Percentiles rank a stretch among this genome's conserved stretches.
phyloP scores from a whole-genome alignment of 1,140 invertebrate species.

The Chymomyza costata region DNA sequence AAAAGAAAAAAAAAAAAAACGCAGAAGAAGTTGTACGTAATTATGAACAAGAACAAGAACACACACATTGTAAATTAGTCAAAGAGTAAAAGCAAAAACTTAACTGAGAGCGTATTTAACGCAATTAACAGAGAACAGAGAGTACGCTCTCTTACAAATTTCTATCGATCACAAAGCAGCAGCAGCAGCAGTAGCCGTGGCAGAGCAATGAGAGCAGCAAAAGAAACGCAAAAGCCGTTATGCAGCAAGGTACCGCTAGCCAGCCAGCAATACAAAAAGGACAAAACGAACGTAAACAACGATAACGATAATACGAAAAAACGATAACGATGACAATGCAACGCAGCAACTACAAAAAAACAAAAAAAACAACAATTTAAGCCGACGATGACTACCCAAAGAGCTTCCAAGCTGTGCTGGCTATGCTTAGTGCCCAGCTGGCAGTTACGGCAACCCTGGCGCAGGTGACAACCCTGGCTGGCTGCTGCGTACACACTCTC shows the following conservation, averaged over 20 bases:
- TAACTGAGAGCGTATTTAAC: slow-evolving; percentile 10
- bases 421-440: no score
- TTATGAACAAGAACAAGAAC: slow-evolving; percentile 65
- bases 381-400: slow-evolving; percentile 44
- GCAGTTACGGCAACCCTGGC: slow-evolving; percentile 4
- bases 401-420: slow-evolving; percentile 68
- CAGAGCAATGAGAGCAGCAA: neutral
- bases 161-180: slow-evolving; percentile 36
- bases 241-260: neutral
- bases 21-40: slow-evolving; percentile 72
- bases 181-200: slow-evolving; percentile 25
- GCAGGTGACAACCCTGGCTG: slow-evolving; percentile 2
- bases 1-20: slow-evolving; percentile 50
- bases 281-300: neutral
- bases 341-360: slow-evolving; percentile 24
- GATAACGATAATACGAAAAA: neutral
- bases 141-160: slow-evolving; percentile 51
- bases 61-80: slow-evolving; percentile 71
- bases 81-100: slow-evolving; percentile 27
- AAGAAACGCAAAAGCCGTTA: neutral
- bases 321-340: slow-evolving; percentile 10
- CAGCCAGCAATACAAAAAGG: neutral
- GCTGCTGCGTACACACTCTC: no score
- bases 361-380: slow-evolving; percentile 6
- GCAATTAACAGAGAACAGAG: slow-evolving; percentile 26